phyloP scores from a whole-genome alignment of 2,797 vertebrate genomes.

The Pseudochaenichthys georgianus region DNA sequence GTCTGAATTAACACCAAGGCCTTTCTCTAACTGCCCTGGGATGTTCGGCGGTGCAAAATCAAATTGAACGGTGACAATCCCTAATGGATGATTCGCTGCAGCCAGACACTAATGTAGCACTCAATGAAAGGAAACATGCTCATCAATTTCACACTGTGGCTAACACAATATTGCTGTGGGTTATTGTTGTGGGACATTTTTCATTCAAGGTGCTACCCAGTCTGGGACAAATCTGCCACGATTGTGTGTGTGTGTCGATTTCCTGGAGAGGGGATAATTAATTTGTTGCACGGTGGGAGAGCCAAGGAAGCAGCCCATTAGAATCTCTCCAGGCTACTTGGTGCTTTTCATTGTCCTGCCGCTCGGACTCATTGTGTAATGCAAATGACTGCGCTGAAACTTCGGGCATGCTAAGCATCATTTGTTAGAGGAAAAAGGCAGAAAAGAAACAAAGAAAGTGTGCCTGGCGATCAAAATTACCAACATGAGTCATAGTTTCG shows the following conservation, averaged over 20 bases:
- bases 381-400: conserved; percentile 64
- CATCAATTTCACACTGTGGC: conserved; percentile 85
- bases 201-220: conserved; percentile 81
- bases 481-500: conserved; percentile 19
- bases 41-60: conserved; percentile 76
- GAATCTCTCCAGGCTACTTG: conserved; percentile 77
- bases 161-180: conserved; percentile 83
- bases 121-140: conserved; percentile 84
- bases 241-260: conserved; percentile 65
- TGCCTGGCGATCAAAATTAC: conserved; percentile 24
- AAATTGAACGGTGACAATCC: conserved; percentile 84
- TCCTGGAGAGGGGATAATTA: conserved; percentile 81
- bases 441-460: conserved; percentile 31
- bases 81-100: conserved; percentile 82
- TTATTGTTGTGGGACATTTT: conserved; percentile 83
- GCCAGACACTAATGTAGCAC: conserved; percentile 79
- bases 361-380: conserved; percentile 59
- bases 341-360: conserved; percentile 74
- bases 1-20: conserved; percentile 79
- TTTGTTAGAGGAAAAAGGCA: conserved; percentile 49
- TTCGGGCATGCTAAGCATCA: conserved; percentile 49
- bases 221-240: conserved; percentile 64
- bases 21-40: conserved; percentile 78
- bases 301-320: conserved; percentile 74
- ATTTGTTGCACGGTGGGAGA: conserved; percentile 81